These are phyloP conservation scores for Hylaeus anthracinus DNA, from an alignment of 1,140 invertebrate species.

Conservation along the genomic window DNA sequence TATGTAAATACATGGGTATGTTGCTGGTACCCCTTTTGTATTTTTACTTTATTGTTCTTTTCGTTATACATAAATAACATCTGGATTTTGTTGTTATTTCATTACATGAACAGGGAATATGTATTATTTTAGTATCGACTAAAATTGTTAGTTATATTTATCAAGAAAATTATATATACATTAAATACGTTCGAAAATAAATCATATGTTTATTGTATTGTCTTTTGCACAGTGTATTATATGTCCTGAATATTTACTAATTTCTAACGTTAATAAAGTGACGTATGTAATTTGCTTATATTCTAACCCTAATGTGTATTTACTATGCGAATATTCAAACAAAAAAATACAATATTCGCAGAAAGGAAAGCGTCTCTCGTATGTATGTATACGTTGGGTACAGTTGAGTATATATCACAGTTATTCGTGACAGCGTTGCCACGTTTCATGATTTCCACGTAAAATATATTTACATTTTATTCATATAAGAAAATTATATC, in stretches of 20 bases:
- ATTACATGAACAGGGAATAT: background rate
- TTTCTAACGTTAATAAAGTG: background rate
- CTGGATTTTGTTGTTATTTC: background rate
- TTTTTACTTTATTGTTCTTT: no score
- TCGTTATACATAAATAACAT: no score
- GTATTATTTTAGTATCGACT: background rate
- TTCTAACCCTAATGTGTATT: no score
- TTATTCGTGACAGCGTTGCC: conserved; percentile 15
- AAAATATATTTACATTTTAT: background rate
- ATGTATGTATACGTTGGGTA: background rate
- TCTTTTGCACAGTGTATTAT: background rate
- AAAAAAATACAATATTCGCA: background rate
- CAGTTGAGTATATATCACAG: background rate
- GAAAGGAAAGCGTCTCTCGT: conserved; percentile 22
- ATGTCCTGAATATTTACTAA: background rate
- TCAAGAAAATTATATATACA: background rate
- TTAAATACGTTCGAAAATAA: background rate
- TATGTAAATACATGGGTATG: conserved; percentile 8
- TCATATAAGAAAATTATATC: background rate
- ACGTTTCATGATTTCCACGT: background rate
- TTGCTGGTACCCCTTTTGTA: background rate
- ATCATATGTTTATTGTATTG: background rate
- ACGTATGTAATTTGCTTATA: no score
- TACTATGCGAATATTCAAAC: no score
- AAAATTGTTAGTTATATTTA: background rate